A percentile compares a stretch with the other conserved stretches of the same genome.
phyloP scores from a whole-genome alignment of 2,888 invertebrate species.

The Drosophila austrosaltans region DNA sequence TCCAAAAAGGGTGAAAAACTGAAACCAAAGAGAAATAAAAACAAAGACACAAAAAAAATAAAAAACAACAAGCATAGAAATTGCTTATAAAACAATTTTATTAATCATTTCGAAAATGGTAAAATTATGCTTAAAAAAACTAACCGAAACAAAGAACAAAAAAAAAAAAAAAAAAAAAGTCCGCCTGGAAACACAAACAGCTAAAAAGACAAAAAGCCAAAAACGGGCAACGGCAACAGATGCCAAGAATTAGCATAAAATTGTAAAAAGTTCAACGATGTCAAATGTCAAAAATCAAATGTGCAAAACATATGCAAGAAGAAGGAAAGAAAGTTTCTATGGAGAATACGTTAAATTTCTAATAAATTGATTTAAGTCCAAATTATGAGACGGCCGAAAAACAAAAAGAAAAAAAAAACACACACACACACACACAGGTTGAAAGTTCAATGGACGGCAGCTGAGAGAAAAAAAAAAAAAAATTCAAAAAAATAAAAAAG shows the following conservation, averaged over 20 bases:
- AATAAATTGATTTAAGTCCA: conserved; percentile 60
- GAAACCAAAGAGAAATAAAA: neutral
- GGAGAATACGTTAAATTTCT: conserved; percentile 40
- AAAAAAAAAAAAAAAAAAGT: neutral
- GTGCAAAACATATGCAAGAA: conserved; percentile 36
- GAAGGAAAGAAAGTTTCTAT: conserved; percentile 28
- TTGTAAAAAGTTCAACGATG: conserved; percentile 27
- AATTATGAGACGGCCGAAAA: conserved; percentile 20
- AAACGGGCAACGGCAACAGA: conserved; percentile 26
- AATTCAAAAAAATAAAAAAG: neutral
- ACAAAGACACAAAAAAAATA: neutral
- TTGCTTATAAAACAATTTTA: neutral
- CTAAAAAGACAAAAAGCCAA: neutral
- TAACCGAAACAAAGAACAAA: neutral
- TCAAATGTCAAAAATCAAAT: conserved; percentile 44
- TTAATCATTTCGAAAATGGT: conserved; percentile 4
- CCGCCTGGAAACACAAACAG: neutral
- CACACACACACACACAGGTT: conserved; percentile 43
- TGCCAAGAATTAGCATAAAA: conserved; percentile 11
- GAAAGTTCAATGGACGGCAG: conserved; percentile 69
- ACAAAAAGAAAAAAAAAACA: neutral
- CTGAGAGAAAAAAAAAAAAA: neutral
- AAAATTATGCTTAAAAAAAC: conserved; percentile 3
- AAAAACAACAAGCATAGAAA: conserved; percentile 1
- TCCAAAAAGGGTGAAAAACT: neutral